Conservation (phyloP, 2,113 vertebrate genomes). For the Campylomormyrus tamandua region DNA sequence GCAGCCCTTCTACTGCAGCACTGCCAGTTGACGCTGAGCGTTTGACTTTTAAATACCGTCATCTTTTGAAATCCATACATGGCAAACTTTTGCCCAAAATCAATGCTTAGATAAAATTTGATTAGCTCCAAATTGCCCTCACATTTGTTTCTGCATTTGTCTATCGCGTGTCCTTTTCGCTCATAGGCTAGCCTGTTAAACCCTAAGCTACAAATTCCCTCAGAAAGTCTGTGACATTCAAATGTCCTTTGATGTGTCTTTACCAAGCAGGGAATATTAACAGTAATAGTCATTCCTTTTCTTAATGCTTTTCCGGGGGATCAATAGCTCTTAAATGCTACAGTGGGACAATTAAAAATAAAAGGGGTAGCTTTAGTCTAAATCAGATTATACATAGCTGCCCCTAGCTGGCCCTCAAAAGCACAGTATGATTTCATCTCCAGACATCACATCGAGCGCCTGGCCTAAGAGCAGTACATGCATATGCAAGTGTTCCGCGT, state of each 20-base stretch:
- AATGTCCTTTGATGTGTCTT: slow-evolving; percentile 99
- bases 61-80: slow-evolving; percentile 74
- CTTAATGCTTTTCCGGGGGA: slow-evolving; percentile 91
- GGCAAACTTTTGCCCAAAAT: slow-evolving; percentile 79
- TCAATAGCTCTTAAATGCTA: slow-evolving; percentile 99
- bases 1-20: slow-evolving; percentile 20
- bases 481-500: slow-evolving; percentile 62
- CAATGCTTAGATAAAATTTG: slow-evolving; percentile 85
- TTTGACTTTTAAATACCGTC: slow-evolving; percentile 79
- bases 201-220: slow-evolving; percentile 92
- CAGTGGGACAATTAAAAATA: slow-evolving; percentile 99
- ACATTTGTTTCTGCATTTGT: slow-evolving; percentile 92
- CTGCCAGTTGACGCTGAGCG: slow-evolving; percentile 55
- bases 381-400: slow-evolving; percentile 70
- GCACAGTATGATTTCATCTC: slow-evolving; percentile 67
- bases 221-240: slow-evolving; percentile 99
- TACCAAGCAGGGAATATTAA: slow-evolving; percentile 96
- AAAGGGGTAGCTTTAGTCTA: slow-evolving; percentile 69
- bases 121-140: slow-evolving; percentile 91
- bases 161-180: slow-evolving; percentile 90
- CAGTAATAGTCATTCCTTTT: slow-evolving; percentile 96
- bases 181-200: slow-evolving; percentile 87
- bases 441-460: slow-evolving; percentile 58
- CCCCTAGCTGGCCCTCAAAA: slow-evolving; percentile 70
- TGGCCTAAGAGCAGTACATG: slow-evolving; percentile 53